A percentile compares a stretch with the other conserved stretches of the same genome.
Conservation (phyloP, 1,140 invertebrate species). For the Drosophila sp. region DNA sequence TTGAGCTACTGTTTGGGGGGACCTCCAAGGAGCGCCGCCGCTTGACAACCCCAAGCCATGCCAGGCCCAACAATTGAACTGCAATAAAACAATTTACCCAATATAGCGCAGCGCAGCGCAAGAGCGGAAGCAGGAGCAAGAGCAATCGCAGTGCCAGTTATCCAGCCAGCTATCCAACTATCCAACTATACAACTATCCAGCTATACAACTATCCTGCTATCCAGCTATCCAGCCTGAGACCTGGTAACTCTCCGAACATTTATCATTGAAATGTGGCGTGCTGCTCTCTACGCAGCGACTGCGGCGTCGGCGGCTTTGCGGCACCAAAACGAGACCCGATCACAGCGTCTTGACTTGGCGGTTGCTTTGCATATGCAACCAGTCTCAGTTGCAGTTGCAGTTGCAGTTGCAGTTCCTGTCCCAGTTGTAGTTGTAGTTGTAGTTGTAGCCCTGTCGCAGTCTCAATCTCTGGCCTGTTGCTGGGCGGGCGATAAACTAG, state of each 20-base stretch:
- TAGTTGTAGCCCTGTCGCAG: conserved; percentile 4
- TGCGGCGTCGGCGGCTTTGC: conserved; percentile 63
- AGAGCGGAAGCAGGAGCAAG: too few relatives aligned
- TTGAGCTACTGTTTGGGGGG: conserved; percentile 56
- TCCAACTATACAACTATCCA: too few relatives aligned
- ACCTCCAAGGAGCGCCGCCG: conserved; percentile 73
- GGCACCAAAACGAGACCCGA: conserved; percentile 79
- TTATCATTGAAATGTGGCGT: conserved; percentile 83
- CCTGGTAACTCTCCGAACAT: conserved; percentile 61
- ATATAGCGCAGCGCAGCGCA: conserved; percentile 73
- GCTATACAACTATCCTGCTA: conserved; percentile 10
- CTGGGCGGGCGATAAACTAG: conserved; percentile 76
- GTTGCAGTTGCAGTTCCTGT: not conserved
- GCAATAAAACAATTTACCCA: conserved; percentile 83
- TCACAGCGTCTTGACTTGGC: conserved; percentile 71
- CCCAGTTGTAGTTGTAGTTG: conserved; percentile 14
- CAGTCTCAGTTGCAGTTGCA: not conserved
- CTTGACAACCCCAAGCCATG: conserved; percentile 61
- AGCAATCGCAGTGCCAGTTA: conserved; percentile 68
- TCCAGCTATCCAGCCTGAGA: conserved; percentile 12
- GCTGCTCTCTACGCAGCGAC: conserved; percentile 71
- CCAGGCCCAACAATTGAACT: conserved; percentile 75
- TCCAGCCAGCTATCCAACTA: conserved; percentile 18
- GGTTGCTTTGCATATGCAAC: conserved; percentile 71
- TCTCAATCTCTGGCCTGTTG: conserved; percentile 29